Evolutionary conservation across 2,113 vertebrate species (phyloP).

Genomic region (Callithrix jacchus): DNA sequence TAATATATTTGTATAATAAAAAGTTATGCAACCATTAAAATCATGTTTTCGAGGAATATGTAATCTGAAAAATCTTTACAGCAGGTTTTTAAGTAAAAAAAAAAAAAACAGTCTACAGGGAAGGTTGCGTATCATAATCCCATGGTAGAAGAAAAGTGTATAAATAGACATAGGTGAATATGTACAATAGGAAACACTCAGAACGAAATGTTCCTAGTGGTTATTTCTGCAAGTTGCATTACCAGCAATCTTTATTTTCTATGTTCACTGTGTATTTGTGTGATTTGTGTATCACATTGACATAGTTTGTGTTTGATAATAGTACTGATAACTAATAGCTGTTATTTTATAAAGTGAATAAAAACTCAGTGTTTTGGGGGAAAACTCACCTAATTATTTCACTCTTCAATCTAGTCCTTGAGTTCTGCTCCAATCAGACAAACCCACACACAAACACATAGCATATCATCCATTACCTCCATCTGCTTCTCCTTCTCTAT

Average conservation of each 20-base stretch:
- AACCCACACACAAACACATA: rapidly evolving
- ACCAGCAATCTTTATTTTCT: not conserved
- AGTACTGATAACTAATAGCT: not conserved
- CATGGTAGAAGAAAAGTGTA: not conserved
- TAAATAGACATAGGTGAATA: not conserved
- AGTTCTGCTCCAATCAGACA: not conserved
- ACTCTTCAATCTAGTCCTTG: not conserved
- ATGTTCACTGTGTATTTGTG: not conserved
- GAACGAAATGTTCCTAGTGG: not conserved
- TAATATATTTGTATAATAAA: not conserved
- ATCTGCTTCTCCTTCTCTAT: not conserved
- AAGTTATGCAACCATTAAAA: not conserved
- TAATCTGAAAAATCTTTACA: not conserved
- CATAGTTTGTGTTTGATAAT: not conserved
- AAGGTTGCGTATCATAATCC: not conserved
- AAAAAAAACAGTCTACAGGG: not conserved
- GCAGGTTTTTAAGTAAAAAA: not conserved
- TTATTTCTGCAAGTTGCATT: not conserved
- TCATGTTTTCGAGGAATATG: not conserved
- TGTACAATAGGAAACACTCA: not conserved
- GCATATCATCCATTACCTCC: not conserved
- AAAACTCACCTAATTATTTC: not conserved
- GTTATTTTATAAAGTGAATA: not conserved
- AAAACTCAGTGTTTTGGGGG: not conserved
- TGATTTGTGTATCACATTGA: not conserved